Evolutionary conservation across 2,888 invertebrate species (phyloP).

Genomic region (Agriopis aurantiaria): DNA sequence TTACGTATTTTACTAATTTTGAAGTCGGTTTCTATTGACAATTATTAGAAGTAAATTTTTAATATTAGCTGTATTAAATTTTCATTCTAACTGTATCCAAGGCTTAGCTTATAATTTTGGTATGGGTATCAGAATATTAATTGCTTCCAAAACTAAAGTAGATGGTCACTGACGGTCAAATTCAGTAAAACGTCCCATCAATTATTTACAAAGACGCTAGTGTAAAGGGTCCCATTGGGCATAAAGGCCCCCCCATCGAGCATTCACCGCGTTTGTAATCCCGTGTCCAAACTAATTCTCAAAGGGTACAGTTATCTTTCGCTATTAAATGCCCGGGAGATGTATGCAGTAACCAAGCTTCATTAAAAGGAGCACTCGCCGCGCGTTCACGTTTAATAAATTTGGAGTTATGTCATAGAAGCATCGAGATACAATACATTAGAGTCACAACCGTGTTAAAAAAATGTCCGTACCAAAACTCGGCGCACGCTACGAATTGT

Average conservation of each 20-base stretch:
- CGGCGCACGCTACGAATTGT: no score
- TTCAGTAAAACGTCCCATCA: slow-evolving; percentile 25
- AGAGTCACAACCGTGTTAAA: no score
- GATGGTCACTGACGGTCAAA: slow-evolving; percentile 14
- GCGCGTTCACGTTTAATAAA: background rate
- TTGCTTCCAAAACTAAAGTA: slow-evolving; percentile 14
- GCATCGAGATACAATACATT: no score
- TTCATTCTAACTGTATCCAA: no score
- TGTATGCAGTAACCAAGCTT: background rate
- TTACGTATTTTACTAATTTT: no score
- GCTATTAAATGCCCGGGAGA: slow-evolving; percentile 34
- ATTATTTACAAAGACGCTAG: slow-evolving; percentile 35
- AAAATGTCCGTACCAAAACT: no score
- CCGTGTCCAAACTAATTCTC: slow-evolving; percentile 59
- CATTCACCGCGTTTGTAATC: slow-evolving; percentile 47
- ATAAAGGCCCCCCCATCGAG: slow-evolving; percentile 14
- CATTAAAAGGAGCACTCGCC: background rate
- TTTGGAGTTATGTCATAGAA: no score
- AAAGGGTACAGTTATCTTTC: slow-evolving; percentile 60
- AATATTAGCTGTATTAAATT: no score
- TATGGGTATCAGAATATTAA: no score
- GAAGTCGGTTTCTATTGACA: no score
- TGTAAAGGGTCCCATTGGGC: slow-evolving; percentile 2
- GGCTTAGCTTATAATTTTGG: no score
- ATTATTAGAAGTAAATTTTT: no score